Evolutionary conservation across 2,113 vertebrate species (phyloP), one percentile per base, ranked within the genome.

Genomic region (Siniperca chuatsi): DNA sequence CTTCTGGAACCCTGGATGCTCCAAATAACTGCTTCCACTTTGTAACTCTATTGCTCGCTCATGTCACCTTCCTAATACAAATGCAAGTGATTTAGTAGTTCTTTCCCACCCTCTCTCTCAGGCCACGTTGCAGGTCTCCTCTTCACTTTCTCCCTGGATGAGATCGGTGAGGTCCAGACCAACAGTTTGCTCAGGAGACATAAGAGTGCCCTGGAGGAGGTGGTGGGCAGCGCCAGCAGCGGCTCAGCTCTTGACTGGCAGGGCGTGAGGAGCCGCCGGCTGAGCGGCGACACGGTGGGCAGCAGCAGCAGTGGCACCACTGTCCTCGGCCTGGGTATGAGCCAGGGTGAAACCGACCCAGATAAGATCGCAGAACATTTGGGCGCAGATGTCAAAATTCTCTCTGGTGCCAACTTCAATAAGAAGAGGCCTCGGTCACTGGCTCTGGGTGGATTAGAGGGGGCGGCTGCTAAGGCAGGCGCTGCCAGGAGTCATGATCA

Each of bases 101-200:
- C 11, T 60, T 52, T 20, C 6, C 23, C 33, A 74, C 58, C 18
- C 35, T 72, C 44, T 75, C 40, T 81, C 57, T 54, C 85, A 94
- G 93, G 78, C 81, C 95, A 93, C 15, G 92, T 96, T 37, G 95
- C 96, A 21, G 96, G 97, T 12, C 93, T 97, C 48, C 94, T 97
- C 33, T 97, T 98, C 84, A 95, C 96, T 4, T 96, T 97, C 48
- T 94, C 96, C 67, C 95, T 97, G 93, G 96, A 96, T 50, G 95
- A 97, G 65, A 92, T 95, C 33, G 95, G 95, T 50, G 93, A 95
- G 67, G 81, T 93, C 62, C 95, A 94, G 75, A 91, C 72, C 76
- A 95, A 92, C 94, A 95, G 93, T 75, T 86, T 97, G 72, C 95
- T 96, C 20, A 95, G 89, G 84, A 96, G 96, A 72, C 97, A 97